A percentile compares a stretch with the other conserved stretches of the same genome.
These are phyloP conservation scores for Urechis unicinctus DNA, from an alignment of 2,888 invertebrate species.

Conservation along the genomic window DNA sequence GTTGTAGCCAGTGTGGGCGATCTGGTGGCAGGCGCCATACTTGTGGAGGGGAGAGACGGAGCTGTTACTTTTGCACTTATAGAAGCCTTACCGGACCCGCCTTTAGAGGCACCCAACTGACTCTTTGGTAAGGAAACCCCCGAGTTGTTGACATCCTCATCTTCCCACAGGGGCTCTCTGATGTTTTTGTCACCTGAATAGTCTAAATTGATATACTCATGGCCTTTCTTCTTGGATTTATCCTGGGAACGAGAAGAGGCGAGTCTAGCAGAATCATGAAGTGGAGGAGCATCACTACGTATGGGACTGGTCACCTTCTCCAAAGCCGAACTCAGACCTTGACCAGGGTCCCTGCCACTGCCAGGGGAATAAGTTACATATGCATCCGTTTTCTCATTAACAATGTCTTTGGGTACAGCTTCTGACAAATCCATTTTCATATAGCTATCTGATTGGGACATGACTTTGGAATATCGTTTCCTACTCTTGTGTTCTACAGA, in stretches of 20 bases:
- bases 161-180: background rate
- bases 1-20: no score
- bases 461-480: background rate
- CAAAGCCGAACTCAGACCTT: no score
- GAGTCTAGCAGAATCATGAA: no score
- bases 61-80: no score
- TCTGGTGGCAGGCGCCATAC: no score
- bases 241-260: background rate
- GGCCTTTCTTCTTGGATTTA: background rate
- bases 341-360: no score
- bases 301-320: background rate
- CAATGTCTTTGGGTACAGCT: background rate
- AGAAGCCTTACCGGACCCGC: no score
- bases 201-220: background rate
- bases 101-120: no score
- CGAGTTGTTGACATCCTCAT: no score
- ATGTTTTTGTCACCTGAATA: background rate
- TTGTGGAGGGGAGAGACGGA: no score
- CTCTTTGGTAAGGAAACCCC: no score
- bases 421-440: background rate
- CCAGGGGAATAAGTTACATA: no score
- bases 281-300: background rate
- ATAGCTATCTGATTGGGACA: background rate
- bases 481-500: background rate
- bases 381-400: background rate